phyloP scores from a whole-genome alignment of 2,888 invertebrate species.

The Plusia festucae region DNA sequence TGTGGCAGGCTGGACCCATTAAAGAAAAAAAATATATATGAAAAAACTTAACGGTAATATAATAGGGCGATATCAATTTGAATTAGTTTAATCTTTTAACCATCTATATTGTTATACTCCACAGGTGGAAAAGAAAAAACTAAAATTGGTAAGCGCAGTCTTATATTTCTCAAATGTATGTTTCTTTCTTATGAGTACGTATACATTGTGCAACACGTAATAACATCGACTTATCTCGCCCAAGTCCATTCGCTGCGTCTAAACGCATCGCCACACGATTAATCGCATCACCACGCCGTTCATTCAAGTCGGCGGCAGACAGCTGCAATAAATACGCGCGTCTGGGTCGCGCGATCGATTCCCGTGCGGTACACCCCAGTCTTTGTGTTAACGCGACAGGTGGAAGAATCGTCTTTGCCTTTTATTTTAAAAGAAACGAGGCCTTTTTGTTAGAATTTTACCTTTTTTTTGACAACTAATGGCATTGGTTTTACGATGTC shows the following conservation, averaged over 20 bases:
- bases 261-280: conserved; percentile 34
- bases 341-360: conserved; percentile 64
- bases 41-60: too few species aligned
- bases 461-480: conserved; percentile 38
- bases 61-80: too few species aligned
- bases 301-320: conserved; percentile 38
- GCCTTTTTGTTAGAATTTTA: conserved; percentile 27
- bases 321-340: conserved; percentile 40
- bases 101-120: too few species aligned
- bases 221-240: neutral
- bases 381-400: conserved; percentile 64
- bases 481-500: conserved; percentile 39
- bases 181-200: neutral
- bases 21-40: too few species aligned
- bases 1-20: too few species aligned
- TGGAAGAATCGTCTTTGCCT: conserved; percentile 60
- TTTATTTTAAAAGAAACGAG: conserved; percentile 40
- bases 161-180: neutral
- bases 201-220: neutral
- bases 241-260: conserved; percentile 9
- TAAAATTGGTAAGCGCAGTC: neutral
- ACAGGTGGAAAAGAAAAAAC: too few species aligned
- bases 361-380: conserved; percentile 52
- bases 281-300: conserved; percentile 32
- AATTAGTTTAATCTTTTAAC: too few species aligned